These are phyloP conservation scores for Coturnix japonica DNA, from an alignment of 2,113 vertebrate species.

Conservation along the genomic window DNA sequence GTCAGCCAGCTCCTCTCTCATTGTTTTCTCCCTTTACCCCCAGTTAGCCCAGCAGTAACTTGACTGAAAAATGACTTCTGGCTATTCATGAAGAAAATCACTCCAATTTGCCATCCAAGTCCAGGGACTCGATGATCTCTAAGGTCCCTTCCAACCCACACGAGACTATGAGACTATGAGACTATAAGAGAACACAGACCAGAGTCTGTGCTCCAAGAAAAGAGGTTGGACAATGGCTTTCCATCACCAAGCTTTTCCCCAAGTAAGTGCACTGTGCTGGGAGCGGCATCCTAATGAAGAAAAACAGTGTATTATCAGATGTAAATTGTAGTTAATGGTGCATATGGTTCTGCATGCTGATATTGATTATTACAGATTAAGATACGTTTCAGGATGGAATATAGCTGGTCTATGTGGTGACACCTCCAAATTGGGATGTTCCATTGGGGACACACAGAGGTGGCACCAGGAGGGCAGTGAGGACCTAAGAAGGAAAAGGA, in stretches of 20 bases:
- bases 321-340: slow-evolving; percentile 45
- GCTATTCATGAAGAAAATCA: not conserved
- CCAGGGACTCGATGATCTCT: too few relatives aligned
- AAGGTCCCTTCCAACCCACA: too few relatives aligned
- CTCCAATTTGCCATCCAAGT: not conserved
- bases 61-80: not conserved
- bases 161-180: too few relatives aligned
- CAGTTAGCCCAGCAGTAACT: slow-evolving; percentile 2
- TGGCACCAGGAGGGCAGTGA: not conserved
- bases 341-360: slow-evolving; percentile 17
- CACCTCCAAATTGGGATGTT: not conserved
- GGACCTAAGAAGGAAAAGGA: not conserved
- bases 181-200: not conserved
- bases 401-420: not conserved
- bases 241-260: not conserved
- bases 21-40: not conserved
- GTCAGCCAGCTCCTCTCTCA: not conserved
- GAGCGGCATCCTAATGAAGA: not conserved
- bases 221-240: not conserved
- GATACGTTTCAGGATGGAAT: not conserved
- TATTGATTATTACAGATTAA: slow-evolving; percentile 37
- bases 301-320: slow-evolving; percentile 41
- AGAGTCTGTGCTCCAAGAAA: not conserved
- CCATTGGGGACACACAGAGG: not conserved
- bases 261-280: fast-evolving